Conservation (phyloP, 2,113 vertebrate species). For the western clawed frog (Xenopus tropicalis) region UCB_Xtro_10.0 CM004446.2:56210501-56211000, state of each 20-base stretch:
- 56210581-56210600: conserved; percentile 13
- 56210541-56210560: conserved; percentile 41
- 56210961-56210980: no score
- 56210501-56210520: conserved; percentile 57
- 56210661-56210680: conserved; percentile 24
- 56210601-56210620: conserved; percentile 11
- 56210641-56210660: conserved; percentile 7
- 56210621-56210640: conserved; percentile 32
- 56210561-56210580: conserved; percentile 29
- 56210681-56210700: conserved; percentile 32
- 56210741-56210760: background rate
- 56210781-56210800: no score
- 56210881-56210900: no score
- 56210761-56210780: no score
- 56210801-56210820: background rate
- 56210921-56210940: no score
- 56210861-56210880: no score
- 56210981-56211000: no score
- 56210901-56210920: no score
- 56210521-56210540: conserved; percentile 45
- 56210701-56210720: conserved; percentile 5
- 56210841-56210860: no score
- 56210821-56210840: background rate
- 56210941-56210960: no score
- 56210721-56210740: conserved; percentile 9